Evolutionary conservation across 1,140 invertebrate genomes (phyloP), one percentile per base, ranked within the genome.

Genomic region (Atta cephalotes): DNA sequence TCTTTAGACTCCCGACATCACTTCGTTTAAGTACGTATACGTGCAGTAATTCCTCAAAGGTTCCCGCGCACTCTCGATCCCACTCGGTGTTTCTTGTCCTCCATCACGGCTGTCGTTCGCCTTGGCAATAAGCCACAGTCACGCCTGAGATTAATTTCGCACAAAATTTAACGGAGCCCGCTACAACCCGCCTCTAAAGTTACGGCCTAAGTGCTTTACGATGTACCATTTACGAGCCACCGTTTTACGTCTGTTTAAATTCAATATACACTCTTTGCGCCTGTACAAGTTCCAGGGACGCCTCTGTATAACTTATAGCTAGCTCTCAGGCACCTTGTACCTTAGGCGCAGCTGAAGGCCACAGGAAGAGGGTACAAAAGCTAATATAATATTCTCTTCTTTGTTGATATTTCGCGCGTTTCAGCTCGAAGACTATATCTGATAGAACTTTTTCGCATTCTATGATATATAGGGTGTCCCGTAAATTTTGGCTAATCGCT

Each of bases 121-220:
- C 66, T 82, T 89, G 88, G 88, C 88, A 89, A 89, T 89, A 89
- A 89, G 88, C 88, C 88, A 86, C 58, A 85, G 77, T 89, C 85
- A 72, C 77, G 88, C 62, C 88, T 65, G 58, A 89, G 77, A 89
- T 89, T 89, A 89, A 89, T 89, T 89, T 89, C 88, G 56, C 84
- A 87, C 88, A 74, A 89, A 87, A 89, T 89, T 87, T 89, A 77
- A 89, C 77, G 68, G 62, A 72, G 70, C 31, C 86, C 62, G 87
- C 78, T 89, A 79, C 82, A 76, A 66, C 70, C 39, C 60, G 25
- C 56, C 58, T 63, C 21, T n/a, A 65, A 86, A 80, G 56, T 74
- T 84, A 74, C 80, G 70, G 80, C 80, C 80, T 84, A 84, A 84
- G 70, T 66, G 62, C 39, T 82, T 81, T 53, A 70, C 71, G 71